phyloP scores from a whole-genome alignment of 2,888 invertebrate species.

The Phytoseiulus persimilis region DNA sequence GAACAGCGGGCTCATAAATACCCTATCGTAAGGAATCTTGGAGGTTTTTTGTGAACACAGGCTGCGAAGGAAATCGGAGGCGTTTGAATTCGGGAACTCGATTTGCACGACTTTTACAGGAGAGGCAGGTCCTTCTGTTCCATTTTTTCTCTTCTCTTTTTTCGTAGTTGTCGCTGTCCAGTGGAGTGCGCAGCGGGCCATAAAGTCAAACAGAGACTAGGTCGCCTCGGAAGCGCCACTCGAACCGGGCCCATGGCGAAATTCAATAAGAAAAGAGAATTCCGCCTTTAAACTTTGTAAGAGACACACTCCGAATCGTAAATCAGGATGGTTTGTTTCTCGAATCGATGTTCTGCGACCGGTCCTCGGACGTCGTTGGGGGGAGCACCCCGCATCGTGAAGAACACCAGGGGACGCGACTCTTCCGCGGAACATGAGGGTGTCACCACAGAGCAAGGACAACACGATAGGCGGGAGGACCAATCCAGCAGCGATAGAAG shows the following conservation, averaged over 20 bases:
- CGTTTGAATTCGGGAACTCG: background rate
- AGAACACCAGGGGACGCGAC: background rate
- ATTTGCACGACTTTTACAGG: background rate
- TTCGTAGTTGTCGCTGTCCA: background rate
- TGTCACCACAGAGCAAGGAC: background rate
- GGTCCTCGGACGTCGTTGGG: background rate
- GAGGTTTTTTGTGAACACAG: background rate
- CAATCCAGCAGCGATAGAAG: background rate
- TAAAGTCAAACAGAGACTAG: background rate
- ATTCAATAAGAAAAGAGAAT: slow-evolving; percentile 5
- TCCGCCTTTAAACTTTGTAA: slow-evolving; percentile 7
- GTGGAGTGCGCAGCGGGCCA: background rate
- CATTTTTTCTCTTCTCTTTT: background rate
- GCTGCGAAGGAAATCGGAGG: background rate
- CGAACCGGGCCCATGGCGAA: background rate
- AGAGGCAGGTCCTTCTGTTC: background rate
- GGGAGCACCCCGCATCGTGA: too few species aligned
- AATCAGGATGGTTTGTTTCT: slow-evolving; percentile 37
- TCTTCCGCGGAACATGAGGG: background rate
- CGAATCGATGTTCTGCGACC: background rate
- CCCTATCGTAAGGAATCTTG: background rate
- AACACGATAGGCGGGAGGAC: background rate
- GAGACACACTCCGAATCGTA: slow-evolving; percentile 36
- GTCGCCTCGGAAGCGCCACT: background rate
- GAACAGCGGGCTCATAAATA: background rate